Percentiles rank a stretch among this genome's conserved stretches.
Conservation (phyloP, 2,113 vertebrate genomes). For the Chaetodon auriga region DNA sequence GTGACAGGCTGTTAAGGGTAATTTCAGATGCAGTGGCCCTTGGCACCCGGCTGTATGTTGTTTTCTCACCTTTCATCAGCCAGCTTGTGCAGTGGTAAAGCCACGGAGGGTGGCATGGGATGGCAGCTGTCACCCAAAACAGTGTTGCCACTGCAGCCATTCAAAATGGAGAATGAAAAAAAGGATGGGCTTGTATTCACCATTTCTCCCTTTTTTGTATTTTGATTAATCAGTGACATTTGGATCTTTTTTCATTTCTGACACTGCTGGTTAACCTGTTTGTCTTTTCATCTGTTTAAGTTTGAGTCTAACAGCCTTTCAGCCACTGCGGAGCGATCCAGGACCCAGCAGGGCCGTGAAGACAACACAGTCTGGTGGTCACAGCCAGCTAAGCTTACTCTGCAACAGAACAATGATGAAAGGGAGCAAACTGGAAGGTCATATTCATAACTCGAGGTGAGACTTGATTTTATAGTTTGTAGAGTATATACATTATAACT, state of each 20-base stretch:
- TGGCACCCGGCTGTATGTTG: conserved; percentile 18
- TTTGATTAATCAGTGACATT: neutral
- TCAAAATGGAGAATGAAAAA: conserved; percentile 2
- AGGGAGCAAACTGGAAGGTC: conserved; percentile 23
- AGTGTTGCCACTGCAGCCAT: neutral
- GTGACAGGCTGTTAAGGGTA: conserved; percentile 26
- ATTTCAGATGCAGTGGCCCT: conserved; percentile 42
- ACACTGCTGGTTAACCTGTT: neutral
- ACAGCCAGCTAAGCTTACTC: conserved; percentile 2
- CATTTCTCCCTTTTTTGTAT: neutral
- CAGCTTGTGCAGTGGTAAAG: conserved; percentile 9
- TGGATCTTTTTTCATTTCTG: neutral
- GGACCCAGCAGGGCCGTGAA: neutral
- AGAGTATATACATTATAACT: neutral
- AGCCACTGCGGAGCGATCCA: neutral
- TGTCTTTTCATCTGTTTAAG: neutral
- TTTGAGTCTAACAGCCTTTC: neutral
- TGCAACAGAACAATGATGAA: conserved; percentile 10
- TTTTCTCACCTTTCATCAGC: conserved; percentile 43
- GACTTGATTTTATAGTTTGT: conserved; percentile 18
- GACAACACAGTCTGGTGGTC: conserved; percentile 16
- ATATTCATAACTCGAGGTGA: conserved; percentile 15
- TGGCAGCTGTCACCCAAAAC: conserved; percentile 28
- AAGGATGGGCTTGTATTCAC: neutral
- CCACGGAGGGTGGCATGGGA: conserved; percentile 4